Conservation (phyloP, 2,113 vertebrate genomes). For the Mixornis gularis region DNA sequence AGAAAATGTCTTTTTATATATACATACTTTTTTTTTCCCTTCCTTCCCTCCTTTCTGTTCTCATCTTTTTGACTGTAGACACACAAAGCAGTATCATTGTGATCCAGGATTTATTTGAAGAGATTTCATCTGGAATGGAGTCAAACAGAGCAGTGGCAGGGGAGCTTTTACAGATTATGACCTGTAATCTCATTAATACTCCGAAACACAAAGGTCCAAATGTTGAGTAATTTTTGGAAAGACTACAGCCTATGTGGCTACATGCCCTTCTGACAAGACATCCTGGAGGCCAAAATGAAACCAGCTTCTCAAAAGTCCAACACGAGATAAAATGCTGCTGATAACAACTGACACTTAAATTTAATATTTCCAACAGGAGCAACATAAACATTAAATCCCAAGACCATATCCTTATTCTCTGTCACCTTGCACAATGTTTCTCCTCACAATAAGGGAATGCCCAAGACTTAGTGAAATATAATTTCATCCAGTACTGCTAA, state of each 20-base stretch:
- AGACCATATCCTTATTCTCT: not conserved
- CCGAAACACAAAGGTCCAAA: slow-evolving; percentile 68
- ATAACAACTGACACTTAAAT: not conserved
- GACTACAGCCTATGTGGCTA: slow-evolving; percentile 13
- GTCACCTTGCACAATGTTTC: not conserved
- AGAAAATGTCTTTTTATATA: slow-evolving; percentile 45
- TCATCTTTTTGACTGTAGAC: slow-evolving; percentile 43
- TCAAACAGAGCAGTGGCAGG: slow-evolving; percentile 70
- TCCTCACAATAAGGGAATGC: not conserved
- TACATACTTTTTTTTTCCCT: not conserved
- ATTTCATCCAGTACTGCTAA: not conserved
- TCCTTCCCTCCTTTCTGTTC: not conserved
- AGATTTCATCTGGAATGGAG: slow-evolving; percentile 76
- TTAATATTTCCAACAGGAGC: not conserved
- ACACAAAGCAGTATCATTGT: slow-evolving; percentile 61
- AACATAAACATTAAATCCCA: not conserved
- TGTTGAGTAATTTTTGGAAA: slow-evolving; percentile 62
- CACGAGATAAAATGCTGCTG: not conserved
- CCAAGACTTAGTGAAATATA: not conserved
- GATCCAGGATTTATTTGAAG: slow-evolving; percentile 73
- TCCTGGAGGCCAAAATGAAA: slow-evolving; percentile 2
- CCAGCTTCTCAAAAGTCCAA: not conserved
- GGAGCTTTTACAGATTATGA: slow-evolving; percentile 75
- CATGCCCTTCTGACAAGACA: slow-evolving; percentile 11
- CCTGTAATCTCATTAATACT: slow-evolving; percentile 76